Conservation (phyloP, 30 jellyfish, hydroid and myxozoan genomes). For the Pseudorhiza aurosa region DNA sequence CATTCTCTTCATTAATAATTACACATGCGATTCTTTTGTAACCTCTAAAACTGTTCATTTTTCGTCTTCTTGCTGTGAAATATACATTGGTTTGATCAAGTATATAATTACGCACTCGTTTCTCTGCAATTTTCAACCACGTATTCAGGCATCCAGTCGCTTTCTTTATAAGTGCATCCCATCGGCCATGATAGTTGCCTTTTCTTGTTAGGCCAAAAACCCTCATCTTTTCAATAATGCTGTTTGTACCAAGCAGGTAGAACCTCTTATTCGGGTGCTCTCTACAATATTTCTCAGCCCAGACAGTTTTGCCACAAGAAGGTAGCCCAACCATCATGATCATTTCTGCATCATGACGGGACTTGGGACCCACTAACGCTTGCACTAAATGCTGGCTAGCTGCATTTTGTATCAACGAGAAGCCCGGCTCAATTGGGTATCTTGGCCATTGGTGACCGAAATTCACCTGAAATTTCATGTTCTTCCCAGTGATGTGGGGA, state of each 20-base stretch:
- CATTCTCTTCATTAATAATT: constrained; percentile 69
- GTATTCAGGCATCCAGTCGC: constrained; percentile 89
- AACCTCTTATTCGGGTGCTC: constrained; percentile 84
- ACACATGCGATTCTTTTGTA: constrained; percentile 93
- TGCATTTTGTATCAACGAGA: constrained; percentile 72
- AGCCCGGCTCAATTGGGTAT: constrained; percentile 89
- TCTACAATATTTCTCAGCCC: constrained; percentile 91
- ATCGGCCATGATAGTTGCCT: constrained; percentile 96
- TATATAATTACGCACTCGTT: constrained; percentile 82
- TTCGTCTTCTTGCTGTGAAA: constrained; percentile 91
- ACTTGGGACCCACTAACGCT: constrained; percentile 86
- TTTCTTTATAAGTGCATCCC: constrained; percentile 96
- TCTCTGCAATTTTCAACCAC: constrained; percentile 85
- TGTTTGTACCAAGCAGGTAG: constrained; percentile 92
- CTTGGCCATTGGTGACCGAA: constrained; percentile 85
- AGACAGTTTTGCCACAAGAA: constrained; percentile 90
- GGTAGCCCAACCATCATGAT: constrained; percentile 99
- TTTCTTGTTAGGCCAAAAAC: constrained; percentile 78
- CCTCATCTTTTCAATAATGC: constrained; percentile 90
- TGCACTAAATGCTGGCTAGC: constrained; percentile 48
- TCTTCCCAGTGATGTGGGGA: constrained; percentile 90
- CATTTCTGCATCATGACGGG: constrained; percentile 88
- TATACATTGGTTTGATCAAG: constrained; percentile 98
- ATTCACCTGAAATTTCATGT: constrained; percentile 84
- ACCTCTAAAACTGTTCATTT: constrained; percentile 86